phyloP scores from a whole-genome alignment of 2,797 vertebrate genomes.

The Hyperoplus immaculatus region DNA sequence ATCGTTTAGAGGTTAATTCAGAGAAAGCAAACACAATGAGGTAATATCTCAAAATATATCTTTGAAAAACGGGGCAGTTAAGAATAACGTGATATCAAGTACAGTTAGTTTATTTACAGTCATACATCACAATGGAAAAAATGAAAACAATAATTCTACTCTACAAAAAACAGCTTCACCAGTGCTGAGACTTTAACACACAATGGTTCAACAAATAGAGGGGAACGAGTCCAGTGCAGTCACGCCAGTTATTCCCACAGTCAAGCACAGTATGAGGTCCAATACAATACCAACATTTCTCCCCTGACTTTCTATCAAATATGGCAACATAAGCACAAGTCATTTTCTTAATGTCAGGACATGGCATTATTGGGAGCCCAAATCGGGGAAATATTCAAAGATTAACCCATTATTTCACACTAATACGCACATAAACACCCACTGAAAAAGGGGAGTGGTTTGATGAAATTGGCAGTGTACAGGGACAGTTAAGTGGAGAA shows the following conservation, averaged over 20 bases:
- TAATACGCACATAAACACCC: conserved; percentile 67
- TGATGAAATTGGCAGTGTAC: conserved; percentile 76
- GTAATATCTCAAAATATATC: conserved; percentile 86
- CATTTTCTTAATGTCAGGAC: conserved; percentile 54
- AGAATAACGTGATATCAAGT: conserved; percentile 86
- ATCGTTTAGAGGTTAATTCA: conserved; percentile 83
- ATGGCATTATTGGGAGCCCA: conserved; percentile 54
- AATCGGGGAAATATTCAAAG: conserved; percentile 60
- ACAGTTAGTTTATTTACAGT: conserved; percentile 84
- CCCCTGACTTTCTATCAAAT: conserved; percentile 60
- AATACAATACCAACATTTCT: conserved; percentile 67
- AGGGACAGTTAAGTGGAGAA: conserved; percentile 58
- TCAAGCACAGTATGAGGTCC: conserved; percentile 80
- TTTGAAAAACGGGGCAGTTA: conserved; percentile 84
- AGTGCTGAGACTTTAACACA: conserved; percentile 88
- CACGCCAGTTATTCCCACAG: conserved; percentile 72
- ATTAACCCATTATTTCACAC: conserved; percentile 67
- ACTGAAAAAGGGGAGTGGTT: conserved; percentile 66
- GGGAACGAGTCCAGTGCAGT: conserved; percentile 70
- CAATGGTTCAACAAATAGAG: conserved; percentile 73
- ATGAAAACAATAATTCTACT: conserved; percentile 82
- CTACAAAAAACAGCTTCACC: conserved; percentile 89
- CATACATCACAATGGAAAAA: conserved; percentile 82
- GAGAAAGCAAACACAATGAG: conserved; percentile 82
- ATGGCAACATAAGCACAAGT: conserved; percentile 70